Evolutionary conservation across 1,140 invertebrate genomes (phyloP).

Genomic region (Eciton burchellii): DNA sequence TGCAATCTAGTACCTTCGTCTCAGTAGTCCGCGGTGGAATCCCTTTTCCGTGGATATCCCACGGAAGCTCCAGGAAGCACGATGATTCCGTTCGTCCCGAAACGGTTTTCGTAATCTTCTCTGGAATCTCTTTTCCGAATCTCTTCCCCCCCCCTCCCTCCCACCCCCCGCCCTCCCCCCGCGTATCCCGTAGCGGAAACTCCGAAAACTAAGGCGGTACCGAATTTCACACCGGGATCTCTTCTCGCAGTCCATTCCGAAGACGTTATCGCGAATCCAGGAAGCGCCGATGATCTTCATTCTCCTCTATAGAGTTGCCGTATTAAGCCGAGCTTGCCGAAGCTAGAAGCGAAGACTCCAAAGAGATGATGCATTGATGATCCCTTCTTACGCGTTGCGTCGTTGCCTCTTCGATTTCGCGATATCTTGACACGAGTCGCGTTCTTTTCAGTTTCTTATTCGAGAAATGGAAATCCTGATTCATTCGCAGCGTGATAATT

Average conservation of each 20-base stretch:
- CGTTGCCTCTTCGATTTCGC: no score
- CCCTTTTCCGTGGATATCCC: conserved; percentile 64
- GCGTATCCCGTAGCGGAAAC: not conserved
- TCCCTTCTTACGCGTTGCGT: no score
- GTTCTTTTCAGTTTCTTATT: no score
- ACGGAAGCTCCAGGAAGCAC: conserved; percentile 66
- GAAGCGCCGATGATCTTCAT: not conserved
- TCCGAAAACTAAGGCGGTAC: conserved; percentile 37
- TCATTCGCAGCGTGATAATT: no score
- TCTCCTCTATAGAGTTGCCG: not conserved
- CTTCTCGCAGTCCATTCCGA: not conserved
- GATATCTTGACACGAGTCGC: no score
- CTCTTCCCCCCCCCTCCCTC: not conserved
- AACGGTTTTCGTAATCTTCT: conserved; percentile 73
- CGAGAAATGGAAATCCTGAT: no score
- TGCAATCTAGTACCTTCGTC: conserved; percentile 69
- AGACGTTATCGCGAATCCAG: conserved; percentile 9
- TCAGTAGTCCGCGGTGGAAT: conserved; percentile 60
- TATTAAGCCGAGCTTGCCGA: not conserved
- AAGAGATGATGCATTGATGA: no score
- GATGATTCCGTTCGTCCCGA: conserved; percentile 71
- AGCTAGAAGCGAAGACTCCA: no score
- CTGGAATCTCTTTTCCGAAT: conserved; percentile 69
- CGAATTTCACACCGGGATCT: conserved; percentile 28
- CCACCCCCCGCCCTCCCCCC: no score